Conservation (phyloP, 2,113 vertebrate genomes). For the Furnarius figulus region DNA sequence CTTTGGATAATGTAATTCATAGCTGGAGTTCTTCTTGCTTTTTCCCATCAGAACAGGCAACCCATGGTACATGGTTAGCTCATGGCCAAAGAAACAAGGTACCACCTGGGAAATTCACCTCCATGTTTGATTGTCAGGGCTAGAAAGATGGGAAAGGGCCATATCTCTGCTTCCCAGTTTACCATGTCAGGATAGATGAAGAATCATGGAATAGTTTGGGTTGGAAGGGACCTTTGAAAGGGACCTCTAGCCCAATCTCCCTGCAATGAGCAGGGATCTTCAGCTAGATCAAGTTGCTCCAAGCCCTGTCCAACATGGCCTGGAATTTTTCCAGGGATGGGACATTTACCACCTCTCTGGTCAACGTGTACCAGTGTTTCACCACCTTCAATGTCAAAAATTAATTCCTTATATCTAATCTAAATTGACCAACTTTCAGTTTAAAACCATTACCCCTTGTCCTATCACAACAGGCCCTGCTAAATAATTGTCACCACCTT, state of each 20-base stretch:
- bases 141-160: neutral
- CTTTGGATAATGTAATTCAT: neutral
- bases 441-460: neutral
- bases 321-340: neutral
- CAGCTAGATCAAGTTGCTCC: neutral
- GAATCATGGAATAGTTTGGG: neutral
- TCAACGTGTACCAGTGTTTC: neutral
- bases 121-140: rapidly evolving
- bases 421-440: neutral
- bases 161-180: neutral
- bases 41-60: neutral
- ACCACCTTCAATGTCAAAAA: neutral
- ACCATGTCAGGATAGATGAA: neutral
- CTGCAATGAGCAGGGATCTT: neutral
- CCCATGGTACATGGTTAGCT: rapidly evolving
- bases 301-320: neutral
- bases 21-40: neutral
- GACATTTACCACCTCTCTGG: neutral
- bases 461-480: neutral
- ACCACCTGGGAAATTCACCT: neutral
- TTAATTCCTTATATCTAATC: neutral
- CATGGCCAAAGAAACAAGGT: neutral
- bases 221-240: neutral
- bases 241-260: neutral
- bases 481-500: neutral